Evolutionary conservation across 2,888 invertebrate genomes (phyloP).

Genomic region (Brenthis daphne): DNA sequence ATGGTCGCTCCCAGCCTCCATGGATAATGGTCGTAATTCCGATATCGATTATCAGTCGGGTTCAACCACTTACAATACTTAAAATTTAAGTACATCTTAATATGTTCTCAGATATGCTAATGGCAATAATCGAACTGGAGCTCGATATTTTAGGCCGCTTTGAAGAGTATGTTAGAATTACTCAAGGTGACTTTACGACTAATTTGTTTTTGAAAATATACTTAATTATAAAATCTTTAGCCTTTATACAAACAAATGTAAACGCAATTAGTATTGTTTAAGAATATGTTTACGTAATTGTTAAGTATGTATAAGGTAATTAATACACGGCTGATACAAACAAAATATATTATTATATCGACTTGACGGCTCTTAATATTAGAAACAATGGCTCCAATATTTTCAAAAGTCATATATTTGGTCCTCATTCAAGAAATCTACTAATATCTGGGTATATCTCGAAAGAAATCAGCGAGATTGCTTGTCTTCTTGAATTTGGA

Average conservation of each 20-base stretch:
- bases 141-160: conserved; percentile 40
- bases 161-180: conserved; percentile 29
- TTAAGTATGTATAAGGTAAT: too few species aligned
- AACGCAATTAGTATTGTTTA: too few species aligned
- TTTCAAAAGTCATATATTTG: conserved; percentile 69
- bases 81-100: conserved; percentile 46
- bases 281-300: too few species aligned
- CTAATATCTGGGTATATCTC: conserved; percentile 55
- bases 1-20: conserved; percentile 58
- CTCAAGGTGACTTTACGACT: conserved; percentile 27
- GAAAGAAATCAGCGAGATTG: conserved; percentile 53
- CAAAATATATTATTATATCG: too few species aligned
- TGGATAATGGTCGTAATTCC: conserved; percentile 55
- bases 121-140: conserved; percentile 43
- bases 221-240: neutral
- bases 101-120: conserved; percentile 48
- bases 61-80: conserved; percentile 50
- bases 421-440: conserved; percentile 59
- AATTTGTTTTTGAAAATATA: conserved; percentile 9
- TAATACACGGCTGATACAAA: too few species aligned
- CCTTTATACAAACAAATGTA: too few species aligned
- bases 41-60: conserved; percentile 58
- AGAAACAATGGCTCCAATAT: conserved; percentile 60
- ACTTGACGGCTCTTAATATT: conserved; percentile 50
- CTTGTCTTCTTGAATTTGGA: conserved; percentile 47